Percentiles rank a stretch among this genome's conserved stretches.
phyloP scores from a whole-genome alignment of 2,797 vertebrate genomes.

The Hybognathus amarus region DNA sequence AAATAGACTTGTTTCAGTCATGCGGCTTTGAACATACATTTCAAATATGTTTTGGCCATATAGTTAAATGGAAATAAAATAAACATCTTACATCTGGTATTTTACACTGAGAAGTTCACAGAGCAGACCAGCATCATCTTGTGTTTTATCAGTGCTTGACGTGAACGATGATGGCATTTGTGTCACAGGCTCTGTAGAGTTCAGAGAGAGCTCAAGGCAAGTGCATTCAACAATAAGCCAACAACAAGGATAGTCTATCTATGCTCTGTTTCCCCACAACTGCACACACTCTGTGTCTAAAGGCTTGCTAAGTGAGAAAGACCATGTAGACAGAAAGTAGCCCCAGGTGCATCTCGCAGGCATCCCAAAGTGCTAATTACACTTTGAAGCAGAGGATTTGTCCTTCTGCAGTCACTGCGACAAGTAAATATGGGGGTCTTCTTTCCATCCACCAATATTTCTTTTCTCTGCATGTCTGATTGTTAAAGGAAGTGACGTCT shows the following conservation, averaged over 20 bases:
- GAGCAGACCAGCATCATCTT: conserved; percentile 20
- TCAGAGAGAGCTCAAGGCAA: conserved; percentile 11
- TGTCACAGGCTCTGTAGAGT: neutral
- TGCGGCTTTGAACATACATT: neutral
- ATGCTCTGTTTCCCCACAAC: neutral
- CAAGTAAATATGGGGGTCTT: conserved; percentile 28
- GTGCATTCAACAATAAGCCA: conserved; percentile 15
- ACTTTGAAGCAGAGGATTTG: conserved; percentile 50
- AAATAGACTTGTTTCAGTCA: neutral
- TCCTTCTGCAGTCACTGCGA: conserved; percentile 34
- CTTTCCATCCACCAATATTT: conserved; percentile 30
- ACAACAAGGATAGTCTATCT: conserved; percentile 2
- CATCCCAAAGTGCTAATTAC: conserved; percentile 51
- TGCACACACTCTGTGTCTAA: conserved; percentile 16
- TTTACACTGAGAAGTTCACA: conserved; percentile 32
- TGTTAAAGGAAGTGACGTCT: conserved; percentile 48
- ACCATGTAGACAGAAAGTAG: conserved; percentile 31
- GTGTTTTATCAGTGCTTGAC: conserved; percentile 37
- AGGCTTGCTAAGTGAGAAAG: conserved; percentile 6
- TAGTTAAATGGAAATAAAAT: neutral
- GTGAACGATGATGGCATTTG: conserved; percentile 25
- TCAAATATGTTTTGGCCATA: too few relatives aligned
- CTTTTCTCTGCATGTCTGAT: conserved; percentile 15
- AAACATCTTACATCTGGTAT: conserved; percentile 22
- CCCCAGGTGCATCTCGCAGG: conserved; percentile 49